Evolutionary conservation across 2,113 vertebrate genomes (phyloP).

Genomic region (human (Homo sapiens)): DNA sequence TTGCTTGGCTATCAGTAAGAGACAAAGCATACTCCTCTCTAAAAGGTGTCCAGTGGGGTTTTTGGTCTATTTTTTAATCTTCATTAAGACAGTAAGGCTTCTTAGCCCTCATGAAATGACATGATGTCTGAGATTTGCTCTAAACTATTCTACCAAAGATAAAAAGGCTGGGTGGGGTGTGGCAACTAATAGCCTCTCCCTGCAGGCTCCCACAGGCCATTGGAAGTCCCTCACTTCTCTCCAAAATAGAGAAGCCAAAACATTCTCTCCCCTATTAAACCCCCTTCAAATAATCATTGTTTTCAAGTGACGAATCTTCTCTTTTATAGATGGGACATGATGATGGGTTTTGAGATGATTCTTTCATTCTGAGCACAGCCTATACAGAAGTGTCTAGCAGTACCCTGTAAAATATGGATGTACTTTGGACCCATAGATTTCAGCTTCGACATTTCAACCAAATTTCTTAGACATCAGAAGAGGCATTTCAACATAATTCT

Average conservation of each 20-base stretch:
- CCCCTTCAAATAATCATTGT: not conserved
- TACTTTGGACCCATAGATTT: not conserved
- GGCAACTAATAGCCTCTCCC: not conserved
- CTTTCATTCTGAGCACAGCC: not conserved
- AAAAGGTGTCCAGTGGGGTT: not conserved
- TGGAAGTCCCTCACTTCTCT: not conserved
- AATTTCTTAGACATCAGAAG: not conserved
- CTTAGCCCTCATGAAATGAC: not conserved
- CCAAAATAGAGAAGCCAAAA: not conserved
- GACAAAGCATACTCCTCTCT: not conserved
- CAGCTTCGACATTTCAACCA: not conserved
- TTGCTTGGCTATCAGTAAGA: conserved; percentile 28
- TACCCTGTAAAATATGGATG: not conserved
- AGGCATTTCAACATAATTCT: not conserved
- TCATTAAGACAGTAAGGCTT: not conserved
- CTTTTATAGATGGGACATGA: not conserved
- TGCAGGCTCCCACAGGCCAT: not conserved
- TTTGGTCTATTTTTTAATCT: not conserved
- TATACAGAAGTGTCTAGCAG: not conserved
- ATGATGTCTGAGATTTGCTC: not conserved
- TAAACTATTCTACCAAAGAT: not conserved
- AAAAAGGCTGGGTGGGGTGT: not conserved
- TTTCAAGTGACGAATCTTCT: not conserved
- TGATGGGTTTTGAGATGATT: not conserved
- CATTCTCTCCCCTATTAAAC: not conserved